Conservation (phyloP, 2,113 vertebrate species). For the Apus apus region DNA sequence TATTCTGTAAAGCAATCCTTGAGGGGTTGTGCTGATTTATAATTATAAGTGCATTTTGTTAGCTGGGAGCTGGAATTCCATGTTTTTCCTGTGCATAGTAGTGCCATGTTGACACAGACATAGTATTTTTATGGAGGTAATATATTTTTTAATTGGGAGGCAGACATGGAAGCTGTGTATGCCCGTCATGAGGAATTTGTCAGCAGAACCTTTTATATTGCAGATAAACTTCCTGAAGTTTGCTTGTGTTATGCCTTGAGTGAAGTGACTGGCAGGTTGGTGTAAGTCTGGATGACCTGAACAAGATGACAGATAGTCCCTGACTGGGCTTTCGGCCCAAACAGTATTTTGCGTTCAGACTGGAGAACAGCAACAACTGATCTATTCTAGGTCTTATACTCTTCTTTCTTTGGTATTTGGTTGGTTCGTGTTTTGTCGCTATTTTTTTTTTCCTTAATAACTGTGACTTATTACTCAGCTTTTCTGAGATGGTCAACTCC, state of each 20-base stretch:
- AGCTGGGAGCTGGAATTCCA: not conserved
- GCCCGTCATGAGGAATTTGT: not conserved
- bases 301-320: not conserved
- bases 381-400: not conserved
- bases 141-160: not conserved
- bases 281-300: not conserved
- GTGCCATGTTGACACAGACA: not conserved
- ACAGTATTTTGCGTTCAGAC: not conserved
- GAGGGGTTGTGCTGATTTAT: not conserved
- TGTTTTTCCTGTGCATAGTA: not conserved
- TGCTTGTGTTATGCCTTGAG: not conserved
- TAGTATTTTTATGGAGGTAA: not conserved
- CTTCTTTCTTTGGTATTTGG: not conserved
- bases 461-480: not conserved
- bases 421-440: not conserved
- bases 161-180: not conserved
- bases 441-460: not conserved
- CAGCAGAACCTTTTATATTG: not conserved
- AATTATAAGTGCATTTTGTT: not conserved
- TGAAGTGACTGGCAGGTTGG: fast-evolving
- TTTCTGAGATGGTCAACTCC: not conserved
- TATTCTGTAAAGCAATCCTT: not conserved
- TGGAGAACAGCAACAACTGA: not conserved
- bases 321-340: not conserved
- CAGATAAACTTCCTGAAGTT: not conserved